Base-by-base conservation (phyloP, 2,888 invertebrate genomes). In the Busseola fusca region DNA sequence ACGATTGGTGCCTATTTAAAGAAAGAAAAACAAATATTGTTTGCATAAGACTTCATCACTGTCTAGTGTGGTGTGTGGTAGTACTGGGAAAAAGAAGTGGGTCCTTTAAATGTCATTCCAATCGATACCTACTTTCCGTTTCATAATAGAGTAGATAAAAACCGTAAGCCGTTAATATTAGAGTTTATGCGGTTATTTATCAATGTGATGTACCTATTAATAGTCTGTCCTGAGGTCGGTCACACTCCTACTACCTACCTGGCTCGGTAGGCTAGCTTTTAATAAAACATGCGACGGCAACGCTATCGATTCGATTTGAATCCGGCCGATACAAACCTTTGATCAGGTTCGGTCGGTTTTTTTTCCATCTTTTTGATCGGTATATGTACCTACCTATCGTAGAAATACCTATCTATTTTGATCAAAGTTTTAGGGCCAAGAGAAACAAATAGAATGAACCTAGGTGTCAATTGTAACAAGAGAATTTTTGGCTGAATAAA, bases 241-340 rank as follows among this genome's bases (percentile, higher is more conserved):
- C 52, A 82, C 72, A 72, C 63, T 67, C 52, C 40, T 16, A 16
- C 45, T 25, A 21, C 21, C 59, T 57, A 34, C 34, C 34, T n/a
- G 6, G 50, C 57, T 54, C 3, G 42, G 66, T 57, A 64, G 66
- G 34, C 58, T 68, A 34, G 63, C 59, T 74, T 84, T 82, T 71
- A 78, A 78, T 84, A 78, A 84, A 82, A 82, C 74, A 82, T 82
- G 65, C 67, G 68, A 45, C 67, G 64, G 74, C 72, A 82, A 69
- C 50, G 34, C 18, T 74, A 84, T 82, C 78, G 84, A 82, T 80
- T 80, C 58, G 34, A 65, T 76, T 81, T 71, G 70, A 76, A 76
- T 76, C 64, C 59, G 60, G 21, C 52, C 42, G 65, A 65, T 64
- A 64, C 60, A 34, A 48, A 60, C 62, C 45, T 59, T 76, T 70